phyloP scores from a whole-genome alignment of 2,888 invertebrate species.

The Aphodius granarius region DNA sequence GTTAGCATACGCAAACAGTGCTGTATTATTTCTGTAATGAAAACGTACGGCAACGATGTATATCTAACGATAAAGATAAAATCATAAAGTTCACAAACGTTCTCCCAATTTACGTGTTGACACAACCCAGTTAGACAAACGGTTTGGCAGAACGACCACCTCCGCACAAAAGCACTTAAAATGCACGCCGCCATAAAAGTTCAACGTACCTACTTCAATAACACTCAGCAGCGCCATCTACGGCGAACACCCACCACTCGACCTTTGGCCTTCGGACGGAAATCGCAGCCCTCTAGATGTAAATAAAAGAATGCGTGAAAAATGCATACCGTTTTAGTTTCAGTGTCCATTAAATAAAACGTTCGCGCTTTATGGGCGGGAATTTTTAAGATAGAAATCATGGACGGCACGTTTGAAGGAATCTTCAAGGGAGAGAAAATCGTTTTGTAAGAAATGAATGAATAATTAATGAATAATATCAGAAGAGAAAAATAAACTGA shows the following conservation, averaged over 20 bases:
- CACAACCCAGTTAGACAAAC: constrained; percentile 17
- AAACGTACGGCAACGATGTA: not conserved
- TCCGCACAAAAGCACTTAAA: constrained; percentile 10
- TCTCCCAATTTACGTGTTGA: constrained; percentile 17
- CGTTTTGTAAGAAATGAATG: too few relatives aligned
- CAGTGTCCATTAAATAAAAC: not conserved
- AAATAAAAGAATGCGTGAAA: not conserved
- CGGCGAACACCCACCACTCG: not conserved
- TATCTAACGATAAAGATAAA: not conserved
- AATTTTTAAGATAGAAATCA: too few relatives aligned
- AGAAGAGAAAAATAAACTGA: too few relatives aligned
- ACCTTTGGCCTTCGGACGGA: not conserved
- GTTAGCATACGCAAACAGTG: not conserved
- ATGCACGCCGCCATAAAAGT: constrained; percentile 18
- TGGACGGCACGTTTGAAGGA: too few relatives aligned
- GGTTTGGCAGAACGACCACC: not conserved
- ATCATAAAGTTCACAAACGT: not conserved
- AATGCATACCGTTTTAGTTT: not conserved
- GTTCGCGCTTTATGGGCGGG: not conserved
- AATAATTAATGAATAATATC: too few relatives aligned
- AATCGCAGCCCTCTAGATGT: not conserved
- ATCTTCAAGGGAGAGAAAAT: too few relatives aligned
- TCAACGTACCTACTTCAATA: constrained; percentile 17
- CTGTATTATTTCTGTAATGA: not conserved
- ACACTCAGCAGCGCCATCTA: not conserved